Percentiles rank a stretch among this genome's conserved stretches.
Evolutionary conservation across 2,888 invertebrate genomes (phyloP).

Genomic region (Endomychus coccineus): DNA sequence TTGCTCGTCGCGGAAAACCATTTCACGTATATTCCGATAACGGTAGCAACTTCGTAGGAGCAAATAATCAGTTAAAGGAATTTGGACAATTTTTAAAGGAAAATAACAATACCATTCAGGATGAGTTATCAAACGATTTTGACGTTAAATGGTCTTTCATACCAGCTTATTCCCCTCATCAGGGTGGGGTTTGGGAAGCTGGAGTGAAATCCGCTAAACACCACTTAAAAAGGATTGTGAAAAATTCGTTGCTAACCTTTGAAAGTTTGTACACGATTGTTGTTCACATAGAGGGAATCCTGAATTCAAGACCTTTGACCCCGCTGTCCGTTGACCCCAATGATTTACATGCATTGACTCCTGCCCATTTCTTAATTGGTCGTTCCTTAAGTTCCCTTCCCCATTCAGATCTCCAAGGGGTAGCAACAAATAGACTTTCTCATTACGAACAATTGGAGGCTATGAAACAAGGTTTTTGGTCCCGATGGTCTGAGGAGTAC

Average conservation of each 20-base stretch:
- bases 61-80: conserved; percentile 15
- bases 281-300: conserved; percentile 12
- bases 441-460: too few relatives aligned
- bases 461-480: too few relatives aligned
- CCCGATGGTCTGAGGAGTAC: too few relatives aligned
- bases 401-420: too few relatives aligned
- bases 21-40: too few relatives aligned
- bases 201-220: conserved; percentile 14
- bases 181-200: conserved; percentile 14
- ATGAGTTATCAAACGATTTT: conserved; percentile 6
- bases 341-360: conserved; percentile 9
- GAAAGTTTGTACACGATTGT: conserved; percentile 9
- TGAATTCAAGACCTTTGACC: conserved; percentile 12
- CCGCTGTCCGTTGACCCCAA: conserved; percentile 9
- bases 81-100: background rate
- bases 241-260: conserved; percentile 8
- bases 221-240: conserved; percentile 10
- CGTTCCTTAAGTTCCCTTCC: too few relatives aligned
- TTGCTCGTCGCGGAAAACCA: conserved; percentile 18
- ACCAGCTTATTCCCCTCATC: conserved; percentile 11
- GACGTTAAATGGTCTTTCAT: conserved; percentile 13
- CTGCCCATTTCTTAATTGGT: conserved; percentile 13
- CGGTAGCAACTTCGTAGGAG: conserved; percentile 19
- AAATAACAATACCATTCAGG: conserved; percentile 6
- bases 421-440: too few relatives aligned